Evolutionary conservation across 2,113 vertebrate species (phyloP), one percentile per base, ranked within the genome.

Genomic region (Todiramphus chloris): DNA sequence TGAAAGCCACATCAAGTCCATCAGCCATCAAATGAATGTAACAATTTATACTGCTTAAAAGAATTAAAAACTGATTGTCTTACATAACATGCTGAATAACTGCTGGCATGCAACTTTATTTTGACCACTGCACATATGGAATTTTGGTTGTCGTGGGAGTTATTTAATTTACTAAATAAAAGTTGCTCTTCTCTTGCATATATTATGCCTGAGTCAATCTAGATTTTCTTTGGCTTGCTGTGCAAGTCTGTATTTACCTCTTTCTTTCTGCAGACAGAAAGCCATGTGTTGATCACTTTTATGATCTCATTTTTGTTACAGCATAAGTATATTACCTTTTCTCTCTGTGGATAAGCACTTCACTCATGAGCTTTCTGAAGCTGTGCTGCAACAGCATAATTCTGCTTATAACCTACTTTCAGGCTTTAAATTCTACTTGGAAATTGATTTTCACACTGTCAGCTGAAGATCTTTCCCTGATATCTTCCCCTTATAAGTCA

Each of bases 351-450:
- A 83, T 87, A 87, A 92, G 15, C 35, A 80, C 43, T 86, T 85
- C 67, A 75, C 31, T 78, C 62, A n/a, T 4, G 9, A 96, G 41
- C 41, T 94, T 89, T 75, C 67, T 76, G n/a, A 81, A 67, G 37
- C 41, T 87, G 16, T 24, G 28, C 28, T 91, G 46, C 41, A 89
- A 77, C 16, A 78, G 31, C 25, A 84, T 88, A 80, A 77, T 90
- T 94, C 76, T 75, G 11, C 21, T 93, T 43, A 41, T 62, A 89
- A 35, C 28, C 68, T 78, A 83, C 23, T 59, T 83, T 55, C 25
- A 94, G 53, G 21, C 25, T 94, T 94, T 86, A 93, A 92, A 94
- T 84, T 89, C 39, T 95, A n/a, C 64, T 81, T 89, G 35, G 68
- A 96, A 91, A 87, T 55, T 87, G 46, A 93, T 96, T 94, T 96